Evolutionary conservation across 2,797 vertebrate genomes (phyloP), one percentile per base, ranked within the genome.

Genomic region (Crax fasciolata): DNA sequence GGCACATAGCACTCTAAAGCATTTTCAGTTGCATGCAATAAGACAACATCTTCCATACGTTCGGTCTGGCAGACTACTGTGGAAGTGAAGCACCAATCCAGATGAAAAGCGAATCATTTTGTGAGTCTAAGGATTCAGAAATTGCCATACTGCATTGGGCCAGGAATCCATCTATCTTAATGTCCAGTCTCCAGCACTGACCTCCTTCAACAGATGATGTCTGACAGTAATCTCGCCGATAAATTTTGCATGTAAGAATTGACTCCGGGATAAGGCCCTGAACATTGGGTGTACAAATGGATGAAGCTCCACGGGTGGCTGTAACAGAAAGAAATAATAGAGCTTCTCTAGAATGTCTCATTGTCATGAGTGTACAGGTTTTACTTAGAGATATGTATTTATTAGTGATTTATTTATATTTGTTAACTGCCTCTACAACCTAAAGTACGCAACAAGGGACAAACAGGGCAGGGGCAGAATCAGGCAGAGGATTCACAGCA

Each of bases 181-280:
- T 75, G 52, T 86, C 87, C 76, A 44, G 73, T 90, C 66, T 88
- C 46, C 55, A 89, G 30, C 63, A 35, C 0, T 87, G 85, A 74
- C 63, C 83, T 96, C 87, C 66, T 82, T 89, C 82, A 87, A 57
- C 83, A 89, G 93, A 92, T 83, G 18, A 91, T 91, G 58, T 81
- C 76, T 95, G 79, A 59, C 62, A 62, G 79, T 75, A 93, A 93
- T 90, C 76, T 89, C 67, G 13, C 39, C 75, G 89, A 88, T 87
- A 90, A 90, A 92, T 87, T 87, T 85, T 89, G 90, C 79, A 76
- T 84, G 38, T 86, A 87, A 89, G 79, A 87, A 35, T 44, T 86
- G 55, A 32, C 76, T 87, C 55, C 62, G 1, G 3, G 70, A 78
- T 85, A 62, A 91, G 66, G 15, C 49, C 43, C 70, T 75, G 81